Conservation (phyloP, 2,113 vertebrate species). For the Typhlomys cinereus region DNA sequence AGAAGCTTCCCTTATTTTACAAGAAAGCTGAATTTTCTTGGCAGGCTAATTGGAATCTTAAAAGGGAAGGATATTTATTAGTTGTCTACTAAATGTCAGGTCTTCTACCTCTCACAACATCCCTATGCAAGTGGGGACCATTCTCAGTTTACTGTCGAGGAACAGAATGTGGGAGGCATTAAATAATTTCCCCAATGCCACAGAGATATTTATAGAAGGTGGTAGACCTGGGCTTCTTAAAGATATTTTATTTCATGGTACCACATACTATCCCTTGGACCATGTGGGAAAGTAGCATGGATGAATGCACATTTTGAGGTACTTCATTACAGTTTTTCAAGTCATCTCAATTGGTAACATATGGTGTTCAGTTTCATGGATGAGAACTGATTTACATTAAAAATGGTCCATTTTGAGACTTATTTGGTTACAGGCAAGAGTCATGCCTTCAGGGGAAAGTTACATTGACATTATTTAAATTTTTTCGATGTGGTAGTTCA, state of each 20-base stretch:
- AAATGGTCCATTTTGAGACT: background rate
- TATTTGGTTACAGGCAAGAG: background rate
- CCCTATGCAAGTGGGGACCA: background rate
- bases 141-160: slow-evolving; percentile 6
- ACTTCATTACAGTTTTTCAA: background rate
- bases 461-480: slow-evolving; percentile 39
- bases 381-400: background rate
- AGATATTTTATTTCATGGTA: background rate
- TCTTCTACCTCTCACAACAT: slow-evolving; percentile 24
- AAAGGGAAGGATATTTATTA: slow-evolving; percentile 57
- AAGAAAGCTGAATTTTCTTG: slow-evolving; percentile 60
- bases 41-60: slow-evolving; percentile 55
- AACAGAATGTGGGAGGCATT: slow-evolving; percentile 2
- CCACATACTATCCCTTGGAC: background rate
- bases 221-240: background rate
- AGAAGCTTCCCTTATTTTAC: slow-evolving; percentile 62
- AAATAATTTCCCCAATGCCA: background rate
- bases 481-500: slow-evolving; percentile 5
- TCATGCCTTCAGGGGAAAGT: background rate
- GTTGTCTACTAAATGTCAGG: slow-evolving; percentile 26
- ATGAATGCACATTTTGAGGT: background rate
- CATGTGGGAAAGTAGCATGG: background rate
- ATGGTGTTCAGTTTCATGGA: background rate
- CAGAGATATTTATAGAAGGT: background rate
- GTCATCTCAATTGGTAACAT: background rate